phyloP scores from a whole-genome alignment of 2,888 invertebrate genomes.

The Luperina nickerlii region DNA sequence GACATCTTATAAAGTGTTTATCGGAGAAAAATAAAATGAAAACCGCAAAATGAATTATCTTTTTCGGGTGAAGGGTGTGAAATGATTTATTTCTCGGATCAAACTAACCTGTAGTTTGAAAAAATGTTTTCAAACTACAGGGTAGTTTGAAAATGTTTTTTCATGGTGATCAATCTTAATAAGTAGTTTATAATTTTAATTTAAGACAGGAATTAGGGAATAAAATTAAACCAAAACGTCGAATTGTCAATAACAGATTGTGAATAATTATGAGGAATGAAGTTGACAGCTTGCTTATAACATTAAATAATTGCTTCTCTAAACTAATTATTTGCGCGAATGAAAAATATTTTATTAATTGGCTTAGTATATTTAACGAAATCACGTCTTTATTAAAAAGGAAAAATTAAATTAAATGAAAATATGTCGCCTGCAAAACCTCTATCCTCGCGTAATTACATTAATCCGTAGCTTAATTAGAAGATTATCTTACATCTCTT shows the following conservation, averaged over 20 bases:
- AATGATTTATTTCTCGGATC: conserved; percentile 3
- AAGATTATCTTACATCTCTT: conserved; percentile 59
- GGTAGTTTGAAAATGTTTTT: neutral
- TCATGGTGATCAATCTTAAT: neutral
- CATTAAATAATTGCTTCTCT: neutral
- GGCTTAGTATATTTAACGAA: neutral
- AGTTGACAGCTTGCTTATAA: neutral
- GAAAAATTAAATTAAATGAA: conserved; percentile 10
- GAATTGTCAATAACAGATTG: neutral
- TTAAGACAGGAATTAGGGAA: neutral
- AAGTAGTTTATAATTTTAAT: neutral
- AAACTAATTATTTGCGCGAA: neutral
- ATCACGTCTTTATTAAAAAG: neutral
- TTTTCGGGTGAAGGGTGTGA: conserved; percentile 4
- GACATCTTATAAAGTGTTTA: conserved; percentile 46
- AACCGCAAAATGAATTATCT: conserved; percentile 34
- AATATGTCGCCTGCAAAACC: conserved; percentile 15
- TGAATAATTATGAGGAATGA: neutral
- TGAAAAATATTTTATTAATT: neutral
- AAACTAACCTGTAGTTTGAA: too few species aligned
- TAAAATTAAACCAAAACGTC: neutral
- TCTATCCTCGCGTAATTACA: conserved; percentile 35
- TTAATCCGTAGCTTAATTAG: conserved; percentile 66
- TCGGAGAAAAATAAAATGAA: conserved; percentile 38
- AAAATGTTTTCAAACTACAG: neutral